Conservation (phyloP, 2,888 invertebrate genomes). For the Xestobium rufovillosum region DNA sequence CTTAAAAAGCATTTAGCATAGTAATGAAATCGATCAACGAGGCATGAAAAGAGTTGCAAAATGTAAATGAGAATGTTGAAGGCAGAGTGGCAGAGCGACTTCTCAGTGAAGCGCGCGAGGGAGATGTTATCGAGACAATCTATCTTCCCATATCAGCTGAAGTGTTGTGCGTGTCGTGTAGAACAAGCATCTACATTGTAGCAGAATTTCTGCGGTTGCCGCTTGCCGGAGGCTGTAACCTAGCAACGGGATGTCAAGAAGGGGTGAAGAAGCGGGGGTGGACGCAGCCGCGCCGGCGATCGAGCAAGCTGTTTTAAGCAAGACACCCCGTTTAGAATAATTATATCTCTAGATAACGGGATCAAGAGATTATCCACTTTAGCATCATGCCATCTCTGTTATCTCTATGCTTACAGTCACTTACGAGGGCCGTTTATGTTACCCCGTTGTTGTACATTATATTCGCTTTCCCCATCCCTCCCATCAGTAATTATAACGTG, state of each 20-base stretch:
- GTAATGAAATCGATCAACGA: slow-evolving; percentile 12
- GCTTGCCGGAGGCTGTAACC: slow-evolving; percentile 41
- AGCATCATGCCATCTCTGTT: slow-evolving; percentile 40
- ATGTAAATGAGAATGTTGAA: slow-evolving; percentile 28
- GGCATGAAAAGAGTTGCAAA: slow-evolving; percentile 30
- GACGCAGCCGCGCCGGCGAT: slow-evolving; percentile 34
- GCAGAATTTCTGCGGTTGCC: slow-evolving; percentile 44
- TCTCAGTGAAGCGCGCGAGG: slow-evolving; percentile 18
- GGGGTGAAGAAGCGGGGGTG: slow-evolving; percentile 10
- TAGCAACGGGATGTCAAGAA: slow-evolving; percentile 35
- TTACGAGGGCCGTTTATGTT: slow-evolving; percentile 31
- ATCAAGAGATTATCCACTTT: slow-evolving; percentile 46
- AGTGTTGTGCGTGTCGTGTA: slow-evolving; percentile 44
- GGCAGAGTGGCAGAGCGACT: slow-evolving; percentile 7
- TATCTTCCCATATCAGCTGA: slow-evolving; percentile 34
- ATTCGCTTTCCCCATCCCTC: too few species aligned
- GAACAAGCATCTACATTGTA: slow-evolving; percentile 45
- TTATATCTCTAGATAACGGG: slow-evolving; percentile 45
- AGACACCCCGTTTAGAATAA: slow-evolving; percentile 46
- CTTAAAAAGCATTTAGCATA: slow-evolving; percentile 14
- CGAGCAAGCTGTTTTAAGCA: slow-evolving; percentile 45
- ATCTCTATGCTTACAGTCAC: slow-evolving; percentile 38
- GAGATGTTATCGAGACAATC: slow-evolving; percentile 24
- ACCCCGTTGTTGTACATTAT: not conserved
- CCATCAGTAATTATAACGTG: too few species aligned